Percentiles rank a stretch among this genome's conserved stretches.
These are phyloP conservation scores for Chiloscyllium plagiosum DNA, from an alignment of 2,113 vertebrate genomes.

Conservation along the genomic window DNA sequence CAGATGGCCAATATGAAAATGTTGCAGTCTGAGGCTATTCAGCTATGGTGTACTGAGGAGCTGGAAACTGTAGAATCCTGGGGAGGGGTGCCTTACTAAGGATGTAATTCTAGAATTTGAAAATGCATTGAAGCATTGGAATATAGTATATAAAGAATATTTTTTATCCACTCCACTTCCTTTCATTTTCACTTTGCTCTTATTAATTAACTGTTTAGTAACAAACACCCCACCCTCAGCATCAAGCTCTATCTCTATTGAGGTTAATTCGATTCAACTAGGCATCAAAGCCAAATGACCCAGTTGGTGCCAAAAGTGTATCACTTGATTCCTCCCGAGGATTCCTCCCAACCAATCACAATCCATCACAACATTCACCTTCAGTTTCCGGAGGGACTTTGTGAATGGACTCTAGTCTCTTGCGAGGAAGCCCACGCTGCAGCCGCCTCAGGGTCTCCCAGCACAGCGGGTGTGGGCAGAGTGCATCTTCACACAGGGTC, in stretches of 20 bases:
- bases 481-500: constrained; percentile 42
- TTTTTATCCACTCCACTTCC: not conserved
- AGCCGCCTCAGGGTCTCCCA: constrained; percentile 49
- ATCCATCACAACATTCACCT: not conserved
- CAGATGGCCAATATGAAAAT: too few species aligned
- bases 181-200: not conserved
- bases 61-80: too few species aligned
- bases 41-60: too few species aligned
- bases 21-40: too few species aligned
- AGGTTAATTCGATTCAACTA: not conserved
- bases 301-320: not conserved
- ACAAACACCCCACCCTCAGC: not conserved
- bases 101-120: too few species aligned
- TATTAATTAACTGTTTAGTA: not conserved
- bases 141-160: too few species aligned
- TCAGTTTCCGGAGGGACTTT: not conserved
- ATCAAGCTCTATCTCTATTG: not conserved
- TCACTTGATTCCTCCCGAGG: not conserved
- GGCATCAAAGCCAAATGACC: not conserved
- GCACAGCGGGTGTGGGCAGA: constrained; percentile 51
- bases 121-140: too few species aligned
- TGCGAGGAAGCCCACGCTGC: constrained; percentile 47
- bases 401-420: not conserved
- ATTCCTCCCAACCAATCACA: not conserved
- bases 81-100: too few species aligned